Evolutionary conservation across 2,113 vertebrate genomes (phyloP), one percentile per base, ranked within the genome.

Genomic region (Mesoclemmys tuberculata): DNA sequence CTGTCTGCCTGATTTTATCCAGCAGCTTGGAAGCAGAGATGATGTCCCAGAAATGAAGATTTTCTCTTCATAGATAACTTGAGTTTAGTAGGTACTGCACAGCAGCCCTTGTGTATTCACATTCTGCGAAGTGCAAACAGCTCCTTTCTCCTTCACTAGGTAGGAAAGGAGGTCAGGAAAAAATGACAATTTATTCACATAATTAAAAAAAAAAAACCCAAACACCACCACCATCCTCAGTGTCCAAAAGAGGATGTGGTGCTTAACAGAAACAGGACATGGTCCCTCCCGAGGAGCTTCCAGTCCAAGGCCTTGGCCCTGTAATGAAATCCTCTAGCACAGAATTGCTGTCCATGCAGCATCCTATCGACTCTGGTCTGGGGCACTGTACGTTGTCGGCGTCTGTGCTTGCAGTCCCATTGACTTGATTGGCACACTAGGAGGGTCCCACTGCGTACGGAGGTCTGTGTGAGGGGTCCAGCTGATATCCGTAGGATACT

Each of bases 41-140:
- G 78, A 1, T 0, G 0, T 58, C 74, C 44, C 16, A 22, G 13
- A 46, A 80, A 80, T 51, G n/a, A 80, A 79, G 82, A 79, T 55
- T 88, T 93, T 71, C 49, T 83, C 75, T 82, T 75, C 68, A 49
- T 78, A 89, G 44, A 35, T 41, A 75, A 58, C 10, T 71, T 56
- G 46, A 87, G 51, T 94, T 96, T 81, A 90, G 11, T 27, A 81
- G 91, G 80, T 46, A 75, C 27, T 88, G 91, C 52, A 90, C 10
- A 86, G 16, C 58, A 80, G 29, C 2, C 1, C 26, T 84, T 79
- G 49, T 21, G 2, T 77, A 14, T 41, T 44, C 74, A 77, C 12
- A 8, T 75, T 90, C 74, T 86, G 81, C 44, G 24, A 21, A 31
- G 41, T 26, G 3, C 41, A 55, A 92, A 82, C 1, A 31, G 26